Percentiles rank a stretch among this genome's conserved stretches.
phyloP scores from a whole-genome alignment of 2,888 invertebrate species.

The Drosophila austrosaltans region DNA sequence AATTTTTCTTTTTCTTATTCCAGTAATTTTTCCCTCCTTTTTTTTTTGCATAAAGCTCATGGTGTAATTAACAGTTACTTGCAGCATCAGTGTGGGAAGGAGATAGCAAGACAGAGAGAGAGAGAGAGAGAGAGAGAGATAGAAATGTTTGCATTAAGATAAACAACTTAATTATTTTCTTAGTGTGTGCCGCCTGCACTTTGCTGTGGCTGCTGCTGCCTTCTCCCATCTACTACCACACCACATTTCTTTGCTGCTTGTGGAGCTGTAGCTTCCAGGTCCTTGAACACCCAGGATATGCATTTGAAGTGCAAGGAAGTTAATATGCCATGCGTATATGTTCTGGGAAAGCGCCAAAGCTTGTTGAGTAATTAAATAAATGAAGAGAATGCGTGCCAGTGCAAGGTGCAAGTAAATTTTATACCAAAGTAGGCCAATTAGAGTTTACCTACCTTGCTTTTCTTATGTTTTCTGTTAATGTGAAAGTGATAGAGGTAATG shows the following conservation, averaged over 20 bases:
- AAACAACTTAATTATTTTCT: slow-evolving; percentile 77
- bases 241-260: not conserved
- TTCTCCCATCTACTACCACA: not conserved
- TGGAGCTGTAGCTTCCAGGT: not conserved
- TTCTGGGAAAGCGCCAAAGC: slow-evolving; percentile 42
- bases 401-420: slow-evolving; percentile 1
- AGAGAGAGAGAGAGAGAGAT: slow-evolving; percentile 35
- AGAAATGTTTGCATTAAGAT: slow-evolving; percentile 71
- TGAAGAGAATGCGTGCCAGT: not conserved
- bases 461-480: not conserved
- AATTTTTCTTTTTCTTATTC: slow-evolving; percentile 10
- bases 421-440: slow-evolving; percentile 9
- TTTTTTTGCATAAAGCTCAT: slow-evolving; percentile 53
- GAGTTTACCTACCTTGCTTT: not conserved
- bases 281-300: slow-evolving; percentile 6
- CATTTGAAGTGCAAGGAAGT: slow-evolving; percentile 11
- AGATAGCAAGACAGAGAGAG: not conserved
- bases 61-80: slow-evolving; percentile 71
- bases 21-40: slow-evolving; percentile 15
- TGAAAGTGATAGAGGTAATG: not conserved
- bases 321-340: slow-evolving; percentile 14
- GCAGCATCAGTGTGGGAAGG: slow-evolving; percentile 39
- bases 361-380: slow-evolving; percentile 53
- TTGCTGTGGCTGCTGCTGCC: slow-evolving; percentile 19
- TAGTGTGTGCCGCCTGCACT: slow-evolving; percentile 38